phyloP scores from a whole-genome alignment of 2,797 vertebrate species.

The Halcyon leucocephala region DNA sequence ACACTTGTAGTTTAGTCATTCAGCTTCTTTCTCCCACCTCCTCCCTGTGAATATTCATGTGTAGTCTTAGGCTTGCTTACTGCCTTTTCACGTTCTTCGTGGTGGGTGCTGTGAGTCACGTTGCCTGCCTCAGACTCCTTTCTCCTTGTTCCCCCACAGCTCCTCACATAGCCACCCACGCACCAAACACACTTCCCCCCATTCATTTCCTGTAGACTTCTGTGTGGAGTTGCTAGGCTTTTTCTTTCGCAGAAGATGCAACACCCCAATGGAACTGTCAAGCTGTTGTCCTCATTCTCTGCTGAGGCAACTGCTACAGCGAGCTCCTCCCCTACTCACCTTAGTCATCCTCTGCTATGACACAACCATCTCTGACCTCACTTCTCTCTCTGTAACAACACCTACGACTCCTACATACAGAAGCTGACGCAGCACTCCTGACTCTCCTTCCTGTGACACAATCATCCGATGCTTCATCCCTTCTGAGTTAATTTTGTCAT shows the following conservation, averaged over 20 bases:
- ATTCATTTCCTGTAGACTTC: slow-evolving; percentile 18
- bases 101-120: slow-evolving; percentile 61
- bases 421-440: neutral
- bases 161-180: slow-evolving; percentile 28
- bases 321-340: slow-evolving; percentile 33
- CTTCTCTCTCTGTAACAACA: neutral
- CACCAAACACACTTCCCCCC: neutral
- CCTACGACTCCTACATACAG: neutral
- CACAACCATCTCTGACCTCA: slow-evolving; percentile 6
- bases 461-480: neutral
- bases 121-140: slow-evolving; percentile 43
- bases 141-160: slow-evolving; percentile 16
- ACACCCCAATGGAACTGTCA: neutral
- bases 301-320: neutral
- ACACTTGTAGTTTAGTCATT: slow-evolving; percentile 52
- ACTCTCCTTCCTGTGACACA: slow-evolving; percentile 5
- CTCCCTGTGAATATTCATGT: slow-evolving; percentile 66
- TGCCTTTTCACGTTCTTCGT: slow-evolving; percentile 38
- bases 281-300: neutral
- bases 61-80: slow-evolving; percentile 50
- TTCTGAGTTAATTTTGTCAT: neutral
- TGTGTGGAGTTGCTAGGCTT: neutral
- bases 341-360: slow-evolving; percentile 36
- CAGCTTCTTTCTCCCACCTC: slow-evolving; percentile 44
- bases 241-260: neutral